Evolutionary conservation across 2,113 vertebrate genomes (phyloP), one percentile per base, ranked within the genome.

Genomic region (Nyctibius bracteatus): DNA sequence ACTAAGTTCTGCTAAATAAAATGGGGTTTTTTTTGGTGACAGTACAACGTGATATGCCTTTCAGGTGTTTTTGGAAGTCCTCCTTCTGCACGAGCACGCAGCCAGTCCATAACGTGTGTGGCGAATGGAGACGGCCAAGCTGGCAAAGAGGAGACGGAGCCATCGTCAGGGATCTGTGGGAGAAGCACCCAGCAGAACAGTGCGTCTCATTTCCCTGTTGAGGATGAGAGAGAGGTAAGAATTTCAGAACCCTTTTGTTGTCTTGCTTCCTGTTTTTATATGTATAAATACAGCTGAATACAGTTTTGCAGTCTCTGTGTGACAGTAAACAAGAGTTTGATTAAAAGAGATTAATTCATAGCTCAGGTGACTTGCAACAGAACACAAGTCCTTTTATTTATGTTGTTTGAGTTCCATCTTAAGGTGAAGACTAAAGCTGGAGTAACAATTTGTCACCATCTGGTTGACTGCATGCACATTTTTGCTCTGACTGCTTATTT

Each of bases 41-140:
- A 41, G 49, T 17, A 31, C 46, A 62, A 13, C 9, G 0, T 15
- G 43, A 1, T 57, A 2, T 86, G 30, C 65, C 61, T 97, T 98
- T 5, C 96, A 99, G 99, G 99, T 86, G 98, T 99, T 92, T 99
- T 99, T 97, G 98, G 98, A 83, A 97, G 59, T 61, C 86, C 95
- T 74, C 86, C 97, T 77, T 71, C 96, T 15, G 94, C 77, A 46
- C 92, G 54, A 66, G 73, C 96, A 16, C 61, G 57, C 79, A 94
- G n/a, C 80, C 97, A 96, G 58, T 88, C 97, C 73, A 2, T 95
- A 77, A 20, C 88, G 25, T 94, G 97, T 90, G 77, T 94, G 44
- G 98, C 97, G 86, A 98, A 94, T 73, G 97, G 97, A 14, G 98
- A 98, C 39, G 81, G 25, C 5, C 94, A 66, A 61, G 85, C 92